Evolutionary conservation across 2,113 vertebrate species (phyloP), one percentile per base, ranked within the genome.

Genomic region (Notarius lentiginosus): DNA sequence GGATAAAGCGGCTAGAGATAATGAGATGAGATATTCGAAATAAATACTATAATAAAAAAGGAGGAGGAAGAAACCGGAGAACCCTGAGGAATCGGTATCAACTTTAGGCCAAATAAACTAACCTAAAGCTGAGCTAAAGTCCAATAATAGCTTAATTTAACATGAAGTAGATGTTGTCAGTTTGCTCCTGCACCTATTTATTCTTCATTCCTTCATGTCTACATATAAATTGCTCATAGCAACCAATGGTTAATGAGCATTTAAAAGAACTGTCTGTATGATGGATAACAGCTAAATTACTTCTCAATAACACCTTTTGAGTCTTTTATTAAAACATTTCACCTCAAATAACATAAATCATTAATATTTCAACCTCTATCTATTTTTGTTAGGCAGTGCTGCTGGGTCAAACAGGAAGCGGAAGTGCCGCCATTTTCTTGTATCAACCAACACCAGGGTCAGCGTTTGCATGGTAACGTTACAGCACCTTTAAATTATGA

Each of bases 391-490:
- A 94, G 92, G 93, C 41, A 0, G 17, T 1, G 17, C 89, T 92
- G 86, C 91, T 90, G 91, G 87, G 90, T 82, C 89, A 85, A 89
- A 93, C 91, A 93, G 95, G 95, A 96, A 96, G 93, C 95, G 95
- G 95, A 96, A 95, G 89, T 89, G 91, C 94, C 93, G 95, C 95
- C 95, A 96, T 96, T 95, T 96, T 94, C 94, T 95, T 89, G 89
- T 93, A 92, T 84, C 89, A 90, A 92, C 93, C 93, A 93, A 89
- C 92, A 92, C 83, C 92, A 93, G 95, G 95, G 95, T 95, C 93
- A 84, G 60, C 83, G 61, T 84, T 84, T 60, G 70, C 83, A 75
- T 73, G 70, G 56, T 75, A 84, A 84, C 70, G 70, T 75, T 84
- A 47, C 60, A 30, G 22, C 65, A 83, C 14, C 15, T 81, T 84